Evolutionary conservation across 92 coral and sea anemone species (phyloP).

Genomic region (Paramuricea clavata): DNA sequence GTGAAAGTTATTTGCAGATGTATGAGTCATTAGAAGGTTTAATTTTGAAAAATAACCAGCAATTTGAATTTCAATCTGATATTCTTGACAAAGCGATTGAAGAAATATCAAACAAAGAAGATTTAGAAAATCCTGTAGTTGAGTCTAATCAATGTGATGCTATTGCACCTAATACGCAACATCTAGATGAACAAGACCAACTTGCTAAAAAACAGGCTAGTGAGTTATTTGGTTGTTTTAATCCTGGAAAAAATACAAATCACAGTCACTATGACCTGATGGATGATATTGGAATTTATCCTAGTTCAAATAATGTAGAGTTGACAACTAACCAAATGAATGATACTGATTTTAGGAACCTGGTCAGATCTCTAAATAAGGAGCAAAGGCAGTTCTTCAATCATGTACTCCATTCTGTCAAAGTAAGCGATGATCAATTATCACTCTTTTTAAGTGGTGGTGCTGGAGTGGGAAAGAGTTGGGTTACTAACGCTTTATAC

Average conservation of each 20-base stretch:
- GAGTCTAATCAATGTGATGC: background rate
- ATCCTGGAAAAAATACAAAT: slow-evolving; percentile 69
- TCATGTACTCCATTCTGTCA: slow-evolving; percentile 66
- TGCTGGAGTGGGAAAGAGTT: slow-evolving; percentile 70
- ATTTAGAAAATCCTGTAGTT: background rate
- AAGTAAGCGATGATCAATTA: slow-evolving; percentile 50
- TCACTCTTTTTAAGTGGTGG: slow-evolving; percentile 70
- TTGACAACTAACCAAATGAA: slow-evolving; percentile 42
- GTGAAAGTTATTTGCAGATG: slow-evolving; percentile 42
- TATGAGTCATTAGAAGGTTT: slow-evolving; percentile 49
- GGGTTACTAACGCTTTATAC: slow-evolving; percentile 65
- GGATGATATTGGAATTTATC: slow-evolving; percentile 71
- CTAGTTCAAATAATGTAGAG: slow-evolving; percentile 56
- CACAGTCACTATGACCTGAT: slow-evolving; percentile 74
- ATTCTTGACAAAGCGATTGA: slow-evolving; percentile 63
- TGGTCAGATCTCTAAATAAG: slow-evolving; percentile 61
- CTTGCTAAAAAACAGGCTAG: slow-evolving; percentile 59
- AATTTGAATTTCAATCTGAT: slow-evolving; percentile 65
- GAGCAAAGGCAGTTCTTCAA: slow-evolving; percentile 63
- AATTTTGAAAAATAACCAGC: slow-evolving; percentile 33
- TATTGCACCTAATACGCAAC: slow-evolving; percentile 66
- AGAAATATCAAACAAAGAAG: slow-evolving; percentile 12
- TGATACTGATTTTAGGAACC: slow-evolving; percentile 36
- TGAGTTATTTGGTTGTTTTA: slow-evolving; percentile 77
- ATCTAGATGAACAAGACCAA: slow-evolving; percentile 65